Base-by-base conservation (phyloP, 1,140 invertebrate species). In the Ceratitis capitata region DNA sequence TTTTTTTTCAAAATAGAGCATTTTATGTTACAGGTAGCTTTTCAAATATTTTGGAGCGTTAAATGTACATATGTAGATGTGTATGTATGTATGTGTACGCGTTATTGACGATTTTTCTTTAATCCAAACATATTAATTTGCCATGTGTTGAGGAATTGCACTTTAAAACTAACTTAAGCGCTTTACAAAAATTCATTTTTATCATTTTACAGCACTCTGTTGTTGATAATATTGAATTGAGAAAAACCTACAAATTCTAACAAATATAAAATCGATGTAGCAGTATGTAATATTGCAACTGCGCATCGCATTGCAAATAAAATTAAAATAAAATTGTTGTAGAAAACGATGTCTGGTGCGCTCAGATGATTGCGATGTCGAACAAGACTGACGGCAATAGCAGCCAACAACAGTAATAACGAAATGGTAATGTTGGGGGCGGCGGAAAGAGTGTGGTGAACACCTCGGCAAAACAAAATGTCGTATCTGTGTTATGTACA, bases 251-350 rank as follows among this genome's bases (percentile, higher is more conserved):
- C 35, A 69, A 39, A 45, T 23, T 78, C 39, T 45, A 78, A 35
- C 26, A 45, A 45, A 78, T 78, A 78, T 78, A 78, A 78, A 78
- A 78, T 78, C 69, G 69, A 78, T 78, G 69, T 78, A 39, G n/a
- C 39, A 45, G n/a, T n/a, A 56, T 45, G 69, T 78, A 78, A 78
- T 78, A 78, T 78, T 16, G 39, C 69, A 78, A 39, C 69, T 78
- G 69, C 69, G 69, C 69, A 78, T 32, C 61, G 14, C 69, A 78
- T 39, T n/a, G 69, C 69, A 78, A 45, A 78, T 35, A 47, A 78
- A 78, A 78, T 78, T 42, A 47, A 35, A 78, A 42, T 78, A 78
- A 78, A 78, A 78, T n/a, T n/a, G n/a, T n/a, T n/a, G n/a, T 78
- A 45, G 69, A 78, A 78, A 78, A 78, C 39, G 69, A 78, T 78